A percentile compares a stretch with the other conserved stretches of the same genome.
phyloP scores from a whole-genome alignment of 2,797 vertebrate genomes.

The Pantherophis vulpinus region DNA sequence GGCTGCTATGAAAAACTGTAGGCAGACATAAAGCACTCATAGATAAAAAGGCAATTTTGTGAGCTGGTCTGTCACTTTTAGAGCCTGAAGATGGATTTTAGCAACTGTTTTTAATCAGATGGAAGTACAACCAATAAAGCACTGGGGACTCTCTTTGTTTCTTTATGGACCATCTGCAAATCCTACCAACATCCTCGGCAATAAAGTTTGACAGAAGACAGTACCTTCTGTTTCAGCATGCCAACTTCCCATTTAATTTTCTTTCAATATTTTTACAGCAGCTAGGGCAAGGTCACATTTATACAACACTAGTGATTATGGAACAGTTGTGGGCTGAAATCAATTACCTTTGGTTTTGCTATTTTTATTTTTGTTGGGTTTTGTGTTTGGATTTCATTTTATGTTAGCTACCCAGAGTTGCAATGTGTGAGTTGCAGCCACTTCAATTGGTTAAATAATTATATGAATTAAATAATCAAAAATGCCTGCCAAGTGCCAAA shows the following conservation, averaged over 20 bases:
- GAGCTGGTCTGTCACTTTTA: background rate
- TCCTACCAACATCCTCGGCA: background rate
- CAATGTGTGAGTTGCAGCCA: background rate
- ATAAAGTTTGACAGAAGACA: background rate
- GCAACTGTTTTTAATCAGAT: background rate
- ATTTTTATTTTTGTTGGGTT: background rate
- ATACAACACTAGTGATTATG: background rate
- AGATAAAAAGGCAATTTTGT: background rate
- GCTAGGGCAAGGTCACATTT: background rate
- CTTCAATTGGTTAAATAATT: background rate
- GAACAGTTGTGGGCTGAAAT: background rate
- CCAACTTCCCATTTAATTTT: background rate
- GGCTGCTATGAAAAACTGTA: background rate
- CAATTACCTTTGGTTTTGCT: background rate
- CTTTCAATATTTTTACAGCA: background rate
- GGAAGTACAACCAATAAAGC: background rate
- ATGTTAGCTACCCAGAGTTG: background rate
- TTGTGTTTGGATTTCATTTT: background rate
- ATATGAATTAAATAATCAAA: background rate
- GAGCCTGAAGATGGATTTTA: background rate
- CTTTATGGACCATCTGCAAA: background rate
- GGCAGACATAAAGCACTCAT: background rate
- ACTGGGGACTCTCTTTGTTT: background rate
- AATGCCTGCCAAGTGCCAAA: background rate
- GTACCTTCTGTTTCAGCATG: background rate